phyloP scores from a whole-genome alignment of 2,797 vertebrate genomes.

The Siniperca scherzeri region DNA sequence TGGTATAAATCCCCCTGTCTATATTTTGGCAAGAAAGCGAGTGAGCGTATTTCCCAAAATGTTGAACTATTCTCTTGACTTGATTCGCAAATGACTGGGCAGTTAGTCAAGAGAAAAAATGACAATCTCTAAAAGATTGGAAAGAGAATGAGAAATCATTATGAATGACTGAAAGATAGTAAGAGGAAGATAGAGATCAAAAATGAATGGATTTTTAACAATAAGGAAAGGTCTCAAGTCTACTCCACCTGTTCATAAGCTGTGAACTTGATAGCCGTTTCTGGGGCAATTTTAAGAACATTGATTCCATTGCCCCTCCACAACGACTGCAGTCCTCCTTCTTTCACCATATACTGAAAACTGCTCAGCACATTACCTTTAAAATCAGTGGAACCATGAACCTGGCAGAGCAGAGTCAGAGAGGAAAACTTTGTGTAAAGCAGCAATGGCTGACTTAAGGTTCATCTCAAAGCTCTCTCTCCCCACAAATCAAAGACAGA shows the following conservation, averaged over 20 bases:
- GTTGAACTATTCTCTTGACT: not conserved
- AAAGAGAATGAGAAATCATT: not conserved
- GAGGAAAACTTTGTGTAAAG: not conserved
- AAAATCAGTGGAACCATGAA: slow-evolving; percentile 80
- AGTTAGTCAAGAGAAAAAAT: not conserved
- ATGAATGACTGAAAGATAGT: not conserved
- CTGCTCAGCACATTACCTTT: slow-evolving; percentile 84
- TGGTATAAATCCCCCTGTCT: not conserved
- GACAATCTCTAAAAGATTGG: no score
- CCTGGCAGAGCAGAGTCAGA: slow-evolving; percentile 67
- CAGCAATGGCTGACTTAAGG: not conserved
- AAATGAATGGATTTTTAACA: not conserved
- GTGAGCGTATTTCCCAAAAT: not conserved
- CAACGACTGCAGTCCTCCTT: slow-evolving; percentile 85
- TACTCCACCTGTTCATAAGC: slow-evolving; percentile 89
- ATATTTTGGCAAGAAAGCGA: not conserved
- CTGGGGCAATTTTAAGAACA: slow-evolving; percentile 92
- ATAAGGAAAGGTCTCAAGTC: not conserved
- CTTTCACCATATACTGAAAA: slow-evolving; percentile 85
- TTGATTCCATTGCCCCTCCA: slow-evolving; percentile 94
- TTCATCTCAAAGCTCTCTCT: not conserved
- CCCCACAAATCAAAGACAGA: not conserved
- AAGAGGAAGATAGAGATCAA: not conserved
- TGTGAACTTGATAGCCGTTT: slow-evolving; percentile 92
- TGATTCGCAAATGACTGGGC: not conserved